Percentiles rank a stretch among this genome's conserved stretches.
phyloP scores from a whole-genome alignment of 2,113 vertebrate species.

The Macquaria ambigua region DNA sequence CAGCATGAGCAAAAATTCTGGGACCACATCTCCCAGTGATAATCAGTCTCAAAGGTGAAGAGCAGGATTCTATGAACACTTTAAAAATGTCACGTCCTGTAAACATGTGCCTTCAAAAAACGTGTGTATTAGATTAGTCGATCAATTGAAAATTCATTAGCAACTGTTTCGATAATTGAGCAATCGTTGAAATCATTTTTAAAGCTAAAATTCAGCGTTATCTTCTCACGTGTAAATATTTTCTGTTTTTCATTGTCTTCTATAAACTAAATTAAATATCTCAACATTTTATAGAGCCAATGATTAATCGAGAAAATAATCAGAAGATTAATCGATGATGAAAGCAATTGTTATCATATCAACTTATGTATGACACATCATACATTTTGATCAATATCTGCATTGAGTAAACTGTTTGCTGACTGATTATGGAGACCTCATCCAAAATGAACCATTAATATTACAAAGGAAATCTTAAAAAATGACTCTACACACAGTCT shows the following conservation, averaged over 20 bases:
- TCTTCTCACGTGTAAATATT: too few relatives aligned
- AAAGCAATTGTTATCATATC: not conserved
- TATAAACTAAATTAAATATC: not conserved
- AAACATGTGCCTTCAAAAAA: not conserved
- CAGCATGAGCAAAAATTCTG: not conserved
- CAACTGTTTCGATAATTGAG: not conserved
- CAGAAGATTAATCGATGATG: not conserved
- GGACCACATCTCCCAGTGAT: not conserved
- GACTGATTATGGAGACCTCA: not conserved
- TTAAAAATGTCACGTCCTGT: not conserved
- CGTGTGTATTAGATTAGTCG: not conserved
- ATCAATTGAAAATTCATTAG: not conserved
- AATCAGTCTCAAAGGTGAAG: not conserved
- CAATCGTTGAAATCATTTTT: not conserved
- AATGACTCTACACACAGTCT: not conserved
- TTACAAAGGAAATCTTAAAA: not conserved
- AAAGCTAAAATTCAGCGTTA: not conserved
- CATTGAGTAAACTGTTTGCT: not conserved
- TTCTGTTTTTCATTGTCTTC: not conserved
- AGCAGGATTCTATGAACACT: not conserved
- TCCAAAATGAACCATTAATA: not conserved
- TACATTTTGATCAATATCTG: not conserved
- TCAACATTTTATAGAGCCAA: not conserved
- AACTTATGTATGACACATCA: not conserved
- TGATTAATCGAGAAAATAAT: not conserved